phyloP scores from a whole-genome alignment of 2,113 vertebrate species.

The Neolamprologus longior region DNA sequence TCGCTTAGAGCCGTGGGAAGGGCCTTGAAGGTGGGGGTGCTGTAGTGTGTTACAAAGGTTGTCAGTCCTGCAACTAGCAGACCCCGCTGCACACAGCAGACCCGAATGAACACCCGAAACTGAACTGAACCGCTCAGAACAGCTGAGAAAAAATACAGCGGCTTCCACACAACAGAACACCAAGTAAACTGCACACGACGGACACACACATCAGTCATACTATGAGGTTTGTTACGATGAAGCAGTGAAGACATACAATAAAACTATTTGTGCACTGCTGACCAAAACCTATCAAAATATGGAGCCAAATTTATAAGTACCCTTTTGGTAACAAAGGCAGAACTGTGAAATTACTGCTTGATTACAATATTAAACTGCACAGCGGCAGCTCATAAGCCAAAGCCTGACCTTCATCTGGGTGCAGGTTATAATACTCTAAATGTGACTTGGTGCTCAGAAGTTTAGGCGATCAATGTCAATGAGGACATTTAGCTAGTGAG shows the following conservation, averaged over 20 bases:
- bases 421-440: neutral
- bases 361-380: neutral
- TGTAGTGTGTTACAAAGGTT: neutral
- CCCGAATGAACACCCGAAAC: neutral
- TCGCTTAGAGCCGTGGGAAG: neutral
- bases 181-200: neutral
- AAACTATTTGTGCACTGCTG: neutral
- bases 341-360: neutral
- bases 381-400: neutral
- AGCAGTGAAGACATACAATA: neutral
- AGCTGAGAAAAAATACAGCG: neutral
- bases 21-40: neutral
- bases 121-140: neutral
- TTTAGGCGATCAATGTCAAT: neutral
- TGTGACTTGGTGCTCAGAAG: neutral
- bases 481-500: neutral
- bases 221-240: neutral
- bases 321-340: neutral
- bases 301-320: neutral
- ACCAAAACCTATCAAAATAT: neutral
- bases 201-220: neutral
- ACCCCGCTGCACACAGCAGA: neutral
- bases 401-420: neutral
- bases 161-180: neutral
- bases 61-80: neutral